Evolutionary conservation across 2,888 invertebrate species (phyloP).

Genomic region (Hirudinaria manillensis): DNA sequence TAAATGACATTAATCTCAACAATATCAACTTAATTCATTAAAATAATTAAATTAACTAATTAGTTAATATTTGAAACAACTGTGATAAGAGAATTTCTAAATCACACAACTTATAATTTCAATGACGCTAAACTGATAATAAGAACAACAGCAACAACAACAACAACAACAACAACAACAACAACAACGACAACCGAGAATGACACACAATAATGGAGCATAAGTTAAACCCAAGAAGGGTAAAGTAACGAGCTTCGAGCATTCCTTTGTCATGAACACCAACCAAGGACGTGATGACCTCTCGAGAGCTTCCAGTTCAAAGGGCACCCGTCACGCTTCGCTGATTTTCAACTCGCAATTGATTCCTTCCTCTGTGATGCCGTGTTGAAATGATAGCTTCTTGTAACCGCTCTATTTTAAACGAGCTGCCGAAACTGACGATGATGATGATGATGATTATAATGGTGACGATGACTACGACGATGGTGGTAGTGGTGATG

Average conservation of each 20-base stretch:
- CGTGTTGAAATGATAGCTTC: constrained; percentile 8
- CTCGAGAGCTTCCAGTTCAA: background rate
- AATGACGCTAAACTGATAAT: too few species aligned
- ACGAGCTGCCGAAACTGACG: background rate
- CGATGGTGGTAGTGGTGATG: background rate
- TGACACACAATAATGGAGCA: too few species aligned
- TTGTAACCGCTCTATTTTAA: background rate
- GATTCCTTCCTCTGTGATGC: background rate
- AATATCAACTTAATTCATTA: too few species aligned
- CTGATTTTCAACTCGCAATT: constrained; percentile 11
- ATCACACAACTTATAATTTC: too few species aligned
- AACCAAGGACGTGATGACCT: background rate
- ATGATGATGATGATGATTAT: background rate
- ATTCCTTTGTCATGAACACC: constrained; percentile 14
- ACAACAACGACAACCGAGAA: too few species aligned
- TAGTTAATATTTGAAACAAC: too few species aligned
- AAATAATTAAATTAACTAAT: too few species aligned
- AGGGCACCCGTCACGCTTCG: background rate
- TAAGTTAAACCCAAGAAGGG: background rate
- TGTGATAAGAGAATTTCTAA: too few species aligned
- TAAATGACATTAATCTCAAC: too few species aligned
- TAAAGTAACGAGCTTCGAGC: constrained; percentile 1
- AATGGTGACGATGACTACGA: background rate
- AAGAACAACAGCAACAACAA: too few species aligned
- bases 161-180: too few species aligned